phyloP scores from a whole-genome alignment of 2,888 invertebrate species.

The Chaetogeoica ovagalla region DNA sequence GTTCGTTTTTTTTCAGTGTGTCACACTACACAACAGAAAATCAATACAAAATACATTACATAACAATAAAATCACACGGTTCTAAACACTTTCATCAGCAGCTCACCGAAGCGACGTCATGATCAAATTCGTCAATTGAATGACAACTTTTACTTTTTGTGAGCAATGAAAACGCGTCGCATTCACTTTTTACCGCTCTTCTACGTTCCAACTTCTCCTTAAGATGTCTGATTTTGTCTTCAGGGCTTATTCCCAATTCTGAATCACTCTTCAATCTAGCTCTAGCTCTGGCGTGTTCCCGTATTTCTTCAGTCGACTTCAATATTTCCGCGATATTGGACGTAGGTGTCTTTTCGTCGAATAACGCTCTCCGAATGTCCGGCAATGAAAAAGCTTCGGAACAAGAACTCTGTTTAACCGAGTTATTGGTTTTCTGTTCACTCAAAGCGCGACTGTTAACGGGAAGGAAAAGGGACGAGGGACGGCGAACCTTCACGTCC shows the following conservation, averaged over 20 bases:
- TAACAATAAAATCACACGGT: not conserved
- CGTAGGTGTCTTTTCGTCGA: constrained; percentile 57
- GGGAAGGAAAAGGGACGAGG: constrained; percentile 55
- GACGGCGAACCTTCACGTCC: constrained; percentile 54
- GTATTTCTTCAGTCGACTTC: constrained; percentile 63
- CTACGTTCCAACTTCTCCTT: constrained; percentile 60
- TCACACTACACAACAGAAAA: constrained; percentile 10
- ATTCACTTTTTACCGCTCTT: constrained; percentile 53
- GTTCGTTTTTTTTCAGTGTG: constrained; percentile 24
- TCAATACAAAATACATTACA: not conserved
- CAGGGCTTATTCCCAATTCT: constrained; percentile 73
- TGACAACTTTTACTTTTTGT: constrained; percentile 49
- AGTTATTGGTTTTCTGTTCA: constrained; percentile 54
- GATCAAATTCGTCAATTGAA: constrained; percentile 43
- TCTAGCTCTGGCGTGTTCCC: constrained; percentile 68
- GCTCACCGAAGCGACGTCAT: constrained; percentile 21
- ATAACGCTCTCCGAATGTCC: constrained; percentile 60
- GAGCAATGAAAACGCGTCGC: constrained; percentile 27
- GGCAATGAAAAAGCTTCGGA: constrained; percentile 61
- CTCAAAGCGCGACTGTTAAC: constrained; percentile 36
- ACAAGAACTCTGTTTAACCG: constrained; percentile 54
- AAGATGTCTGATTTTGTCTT: constrained; percentile 67
- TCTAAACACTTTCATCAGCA: not conserved
- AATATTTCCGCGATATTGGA: constrained; percentile 58
- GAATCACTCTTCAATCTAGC: constrained; percentile 73